Conservation (phyloP, 2,888 invertebrate genomes). For the Globia sparganii region DNA sequence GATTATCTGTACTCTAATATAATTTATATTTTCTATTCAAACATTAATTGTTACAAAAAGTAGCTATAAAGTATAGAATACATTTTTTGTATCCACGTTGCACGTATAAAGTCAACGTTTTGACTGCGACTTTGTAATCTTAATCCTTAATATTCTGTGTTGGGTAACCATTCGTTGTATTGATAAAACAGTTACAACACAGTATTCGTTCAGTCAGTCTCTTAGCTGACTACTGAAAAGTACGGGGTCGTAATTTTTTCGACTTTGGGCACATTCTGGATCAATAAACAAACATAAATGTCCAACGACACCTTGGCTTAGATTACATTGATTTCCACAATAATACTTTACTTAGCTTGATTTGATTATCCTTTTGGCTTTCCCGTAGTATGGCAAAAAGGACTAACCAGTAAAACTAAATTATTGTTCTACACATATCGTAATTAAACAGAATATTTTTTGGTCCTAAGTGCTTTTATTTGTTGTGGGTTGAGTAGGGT, state of each 20-base stretch:
- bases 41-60: background rate
- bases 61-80: background rate
- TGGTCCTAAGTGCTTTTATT: constrained; percentile 8
- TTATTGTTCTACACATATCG: background rate
- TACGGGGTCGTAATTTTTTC: too few relatives aligned
- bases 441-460: constrained; percentile 11
- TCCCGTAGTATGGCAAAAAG: background rate
- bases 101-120: background rate
- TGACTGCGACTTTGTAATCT: background rate
- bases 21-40: background rate
- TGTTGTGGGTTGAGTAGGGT: constrained; percentile 4
- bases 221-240: background rate
- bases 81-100: background rate
- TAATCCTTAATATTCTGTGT: background rate
- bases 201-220: background rate
- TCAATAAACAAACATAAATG: background rate
- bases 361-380: constrained; percentile 2
- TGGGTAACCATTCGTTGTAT: background rate
- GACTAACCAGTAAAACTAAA: constrained; percentile 4
- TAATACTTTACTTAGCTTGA: background rate
- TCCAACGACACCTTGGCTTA: background rate
- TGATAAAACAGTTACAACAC: background rate
- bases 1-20: too few relatives aligned
- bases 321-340: background rate
- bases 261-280: background rate